These are phyloP conservation scores for Gasterosteus aculeatus DNA, from an alignment of 2,113 vertebrate genomes.

Conservation along the genomic window DNA sequence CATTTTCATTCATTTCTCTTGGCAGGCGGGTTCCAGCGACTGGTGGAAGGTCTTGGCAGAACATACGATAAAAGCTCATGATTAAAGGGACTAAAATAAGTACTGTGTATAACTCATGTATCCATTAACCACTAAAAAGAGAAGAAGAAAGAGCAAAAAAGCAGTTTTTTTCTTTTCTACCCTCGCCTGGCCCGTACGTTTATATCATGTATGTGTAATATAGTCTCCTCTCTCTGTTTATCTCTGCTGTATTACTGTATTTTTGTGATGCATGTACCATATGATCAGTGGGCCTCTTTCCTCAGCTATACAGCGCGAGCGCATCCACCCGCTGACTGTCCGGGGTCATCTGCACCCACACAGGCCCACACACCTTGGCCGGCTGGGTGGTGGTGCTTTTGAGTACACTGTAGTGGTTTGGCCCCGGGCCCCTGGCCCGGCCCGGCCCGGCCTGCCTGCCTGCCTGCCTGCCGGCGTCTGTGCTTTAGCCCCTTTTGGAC, in stretches of 20 bases:
- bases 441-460: conserved; percentile 23
- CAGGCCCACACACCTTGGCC: conserved; percentile 81
- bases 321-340: conserved; percentile 50
- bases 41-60: conserved; percentile 81
- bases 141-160: conserved; percentile 68
- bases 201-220: conserved; percentile 63
- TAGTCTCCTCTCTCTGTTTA: conserved; percentile 48
- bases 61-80: conserved; percentile 78
- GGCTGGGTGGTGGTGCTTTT: conserved; percentile 77
- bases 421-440: conserved; percentile 44
- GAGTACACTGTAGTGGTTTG: conserved; percentile 81
- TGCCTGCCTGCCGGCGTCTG: conserved; percentile 50
- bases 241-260: conserved; percentile 36
- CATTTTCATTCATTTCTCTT: conserved; percentile 82
- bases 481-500: conserved; percentile 65
- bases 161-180: conserved; percentile 67
- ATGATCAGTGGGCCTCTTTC: conserved; percentile 44
- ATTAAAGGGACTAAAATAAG: conserved; percentile 84
- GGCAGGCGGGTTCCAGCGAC: conserved; percentile 68
- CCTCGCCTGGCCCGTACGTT: conserved; percentile 49
- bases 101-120: conserved; percentile 80
- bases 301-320: conserved; percentile 11
- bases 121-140: conserved; percentile 80
- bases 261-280: conserved; percentile 51
- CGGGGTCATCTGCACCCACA: conserved; percentile 62